These are phyloP conservation scores for Pogonognathellus flavescens DNA, from an alignment of 1,140 invertebrate genomes.

Conservation along the genomic window DNA sequence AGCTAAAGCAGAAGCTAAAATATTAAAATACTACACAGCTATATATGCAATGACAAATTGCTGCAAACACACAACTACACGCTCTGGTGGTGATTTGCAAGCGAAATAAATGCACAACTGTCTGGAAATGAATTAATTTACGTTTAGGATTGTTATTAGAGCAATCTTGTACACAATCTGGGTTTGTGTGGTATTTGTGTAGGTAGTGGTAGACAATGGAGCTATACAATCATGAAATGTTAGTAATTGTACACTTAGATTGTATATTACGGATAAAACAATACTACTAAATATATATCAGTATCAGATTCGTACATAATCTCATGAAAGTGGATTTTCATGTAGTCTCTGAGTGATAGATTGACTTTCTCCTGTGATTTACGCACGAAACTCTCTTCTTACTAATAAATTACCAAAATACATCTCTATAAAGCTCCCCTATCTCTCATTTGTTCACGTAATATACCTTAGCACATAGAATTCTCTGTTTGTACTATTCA, in stretches of 20 bases:
- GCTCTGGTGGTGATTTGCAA: too few species aligned
- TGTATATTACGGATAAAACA: neutral
- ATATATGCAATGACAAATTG: too few species aligned
- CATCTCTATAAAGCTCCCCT: too few species aligned
- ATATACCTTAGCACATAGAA: too few species aligned
- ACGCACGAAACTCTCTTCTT: neutral
- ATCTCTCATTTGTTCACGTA: too few species aligned
- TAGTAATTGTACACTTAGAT: neutral
- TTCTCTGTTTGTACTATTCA: too few species aligned
- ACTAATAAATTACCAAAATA: too few species aligned
- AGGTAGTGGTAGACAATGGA: neutral
- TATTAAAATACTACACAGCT: too few species aligned
- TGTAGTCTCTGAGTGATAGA: conserved; percentile 24
- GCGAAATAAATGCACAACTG: too few species aligned
- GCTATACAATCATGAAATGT: neutral
- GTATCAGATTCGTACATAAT: neutral
- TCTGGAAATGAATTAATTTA: too few species aligned
- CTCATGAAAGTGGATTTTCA: conserved; percentile 1
- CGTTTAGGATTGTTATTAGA: neutral
- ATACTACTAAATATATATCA: neutral
- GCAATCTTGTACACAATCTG: neutral
- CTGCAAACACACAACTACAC: too few species aligned
- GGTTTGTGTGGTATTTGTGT: neutral
- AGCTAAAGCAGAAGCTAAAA: too few species aligned
- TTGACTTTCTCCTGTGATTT: conserved; percentile 37